Conservation (phyloP, 2,888 invertebrate species). For the Acronicta psi region DNA sequence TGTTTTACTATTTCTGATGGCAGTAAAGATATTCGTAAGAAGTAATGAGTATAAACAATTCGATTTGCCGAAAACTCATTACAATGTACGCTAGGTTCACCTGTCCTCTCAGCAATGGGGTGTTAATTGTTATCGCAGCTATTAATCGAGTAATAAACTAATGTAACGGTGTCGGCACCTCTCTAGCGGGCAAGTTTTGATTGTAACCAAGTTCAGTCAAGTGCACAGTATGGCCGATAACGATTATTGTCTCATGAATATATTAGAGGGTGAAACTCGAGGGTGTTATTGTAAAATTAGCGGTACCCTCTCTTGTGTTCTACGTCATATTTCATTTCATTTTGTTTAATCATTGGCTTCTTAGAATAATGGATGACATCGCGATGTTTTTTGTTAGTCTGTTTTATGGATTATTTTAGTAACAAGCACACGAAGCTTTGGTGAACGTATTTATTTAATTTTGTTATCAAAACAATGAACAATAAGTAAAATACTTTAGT, state of each 20-base stretch:
- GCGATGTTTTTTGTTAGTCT: too few relatives aligned
- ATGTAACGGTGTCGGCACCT: conserved; percentile 35
- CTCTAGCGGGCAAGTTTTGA: conserved; percentile 47
- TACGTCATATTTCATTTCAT: conserved; percentile 19
- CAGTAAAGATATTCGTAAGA: conserved; percentile 13
- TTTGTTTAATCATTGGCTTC: not conserved
- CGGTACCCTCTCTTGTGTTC: conserved; percentile 18
- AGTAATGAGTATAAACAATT: conserved; percentile 11
- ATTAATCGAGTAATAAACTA: conserved; percentile 46
- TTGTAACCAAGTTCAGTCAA: conserved; percentile 49
- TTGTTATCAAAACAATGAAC: too few relatives aligned
- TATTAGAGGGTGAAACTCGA: conserved; percentile 44
- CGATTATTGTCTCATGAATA: conserved; percentile 67
- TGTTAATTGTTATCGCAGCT: conserved; percentile 47
- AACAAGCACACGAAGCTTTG: too few relatives aligned
- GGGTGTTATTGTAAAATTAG: conserved; percentile 43
- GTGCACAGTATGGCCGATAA: conserved; percentile 51
- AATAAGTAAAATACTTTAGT: not conserved
- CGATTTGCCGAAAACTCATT: conserved; percentile 11
- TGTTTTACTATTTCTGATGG: conserved; percentile 21
- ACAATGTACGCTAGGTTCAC: conserved; percentile 6
- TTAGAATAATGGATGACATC: too few relatives aligned
- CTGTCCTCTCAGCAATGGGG: conserved; percentile 34
- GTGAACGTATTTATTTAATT: too few relatives aligned
- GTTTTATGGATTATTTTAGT: too few relatives aligned